Evolutionary conservation across 2,797 vertebrate species (phyloP).

Genomic region (Scarus forsteni): DNA sequence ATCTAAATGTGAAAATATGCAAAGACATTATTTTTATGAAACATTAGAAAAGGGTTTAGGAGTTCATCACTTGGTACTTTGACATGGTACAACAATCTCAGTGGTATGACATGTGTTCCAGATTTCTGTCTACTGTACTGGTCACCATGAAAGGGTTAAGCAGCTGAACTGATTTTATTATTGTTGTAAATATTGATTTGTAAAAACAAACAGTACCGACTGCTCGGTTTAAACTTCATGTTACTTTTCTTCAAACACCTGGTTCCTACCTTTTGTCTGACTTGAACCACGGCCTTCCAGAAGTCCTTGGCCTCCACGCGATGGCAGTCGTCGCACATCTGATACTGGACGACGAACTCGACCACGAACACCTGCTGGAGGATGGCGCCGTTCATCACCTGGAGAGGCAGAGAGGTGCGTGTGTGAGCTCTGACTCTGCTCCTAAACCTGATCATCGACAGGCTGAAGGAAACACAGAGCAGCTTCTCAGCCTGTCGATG

Average conservation of each 20-base stretch:
- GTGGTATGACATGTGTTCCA: too few species aligned
- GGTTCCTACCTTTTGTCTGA: conserved; percentile 92
- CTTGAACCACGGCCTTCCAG: conserved; percentile 98
- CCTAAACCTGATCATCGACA: neutral
- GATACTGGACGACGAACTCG: conserved; percentile 90
- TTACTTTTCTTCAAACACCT: neutral
- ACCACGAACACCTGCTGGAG: conserved; percentile 98
- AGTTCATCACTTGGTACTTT: too few species aligned
- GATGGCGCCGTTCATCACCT: conserved; percentile 98
- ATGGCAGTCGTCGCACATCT: conserved; percentile 99
- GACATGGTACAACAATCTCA: too few species aligned
- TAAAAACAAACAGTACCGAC: too few species aligned
- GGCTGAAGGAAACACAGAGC: neutral
- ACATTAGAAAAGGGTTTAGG: too few species aligned
- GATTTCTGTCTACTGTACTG: too few species aligned
- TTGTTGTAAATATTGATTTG: too few species aligned
- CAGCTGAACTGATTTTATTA: too few species aligned
- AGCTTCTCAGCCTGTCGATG: neutral
- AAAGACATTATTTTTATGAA: too few species aligned
- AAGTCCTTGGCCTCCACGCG: conserved; percentile 98
- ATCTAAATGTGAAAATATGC: too few species aligned
- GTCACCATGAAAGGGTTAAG: too few species aligned
- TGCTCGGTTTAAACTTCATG: too few species aligned
- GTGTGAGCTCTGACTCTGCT: neutral
- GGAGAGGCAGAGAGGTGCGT: conserved; percentile 27